Conservation (phyloP, 2,888 invertebrate genomes). For the Tachina grossa region DNA sequence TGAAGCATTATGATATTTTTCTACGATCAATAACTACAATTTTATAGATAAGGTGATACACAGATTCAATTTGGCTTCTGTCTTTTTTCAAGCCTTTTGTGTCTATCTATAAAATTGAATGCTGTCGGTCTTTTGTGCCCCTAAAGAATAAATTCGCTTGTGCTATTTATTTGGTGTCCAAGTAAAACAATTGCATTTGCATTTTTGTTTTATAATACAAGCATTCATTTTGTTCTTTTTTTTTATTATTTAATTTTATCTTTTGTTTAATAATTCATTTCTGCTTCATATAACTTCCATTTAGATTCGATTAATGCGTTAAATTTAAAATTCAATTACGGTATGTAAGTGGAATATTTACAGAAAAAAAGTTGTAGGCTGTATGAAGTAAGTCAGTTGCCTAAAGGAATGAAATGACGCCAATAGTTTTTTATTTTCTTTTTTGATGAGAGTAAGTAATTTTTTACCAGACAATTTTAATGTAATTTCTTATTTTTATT, state of each 20-base stretch:
- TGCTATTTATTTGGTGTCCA: background rate
- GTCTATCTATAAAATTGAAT: slow-evolving; percentile 5
- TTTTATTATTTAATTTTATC: slow-evolving; percentile 7
- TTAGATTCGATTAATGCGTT: slow-evolving; percentile 45
- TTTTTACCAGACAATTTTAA: too few relatives aligned
- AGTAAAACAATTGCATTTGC: slow-evolving; percentile 50
- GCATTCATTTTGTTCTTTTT: background rate
- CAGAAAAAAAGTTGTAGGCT: background rate
- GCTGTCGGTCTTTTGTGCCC: background rate
- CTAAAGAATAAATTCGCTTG: slow-evolving; percentile 10
- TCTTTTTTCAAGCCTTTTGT: background rate
- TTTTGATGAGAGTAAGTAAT: too few relatives aligned
- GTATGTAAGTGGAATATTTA: slow-evolving; percentile 25
- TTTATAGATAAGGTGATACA: slow-evolving; percentile 42
- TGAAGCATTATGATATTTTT: slow-evolving; percentile 24
- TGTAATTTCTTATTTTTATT: too few relatives aligned
- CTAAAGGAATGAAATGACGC: background rate
- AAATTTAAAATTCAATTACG: slow-evolving; percentile 67
- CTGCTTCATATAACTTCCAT: slow-evolving; percentile 36
- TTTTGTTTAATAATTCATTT: slow-evolving; percentile 41
- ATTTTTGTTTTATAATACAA: slow-evolving; percentile 31
- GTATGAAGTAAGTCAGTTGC: background rate
- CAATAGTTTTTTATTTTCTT: too few relatives aligned
- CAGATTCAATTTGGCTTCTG: slow-evolving; percentile 5
- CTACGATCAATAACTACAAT: slow-evolving; percentile 47